These are phyloP conservation scores for Drosophila meridionalis DNA, from an alignment of 2,888 invertebrate species.

Conservation along the genomic window DNA sequence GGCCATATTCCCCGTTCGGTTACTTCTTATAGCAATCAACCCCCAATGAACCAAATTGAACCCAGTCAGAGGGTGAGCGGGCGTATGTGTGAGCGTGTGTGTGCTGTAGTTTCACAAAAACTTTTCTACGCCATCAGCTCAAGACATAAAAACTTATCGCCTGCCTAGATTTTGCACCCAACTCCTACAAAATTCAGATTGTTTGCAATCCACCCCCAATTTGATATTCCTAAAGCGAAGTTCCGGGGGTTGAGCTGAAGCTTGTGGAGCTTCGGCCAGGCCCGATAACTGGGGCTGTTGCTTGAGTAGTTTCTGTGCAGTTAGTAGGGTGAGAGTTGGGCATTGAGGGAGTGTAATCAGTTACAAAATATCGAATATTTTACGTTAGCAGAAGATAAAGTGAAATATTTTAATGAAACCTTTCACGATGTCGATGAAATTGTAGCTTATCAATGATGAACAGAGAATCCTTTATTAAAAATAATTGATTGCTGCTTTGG, in stretches of 20 bases:
- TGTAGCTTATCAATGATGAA: neutral
- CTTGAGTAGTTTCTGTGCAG: constrained; percentile 48
- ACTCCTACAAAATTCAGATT: constrained; percentile 25
- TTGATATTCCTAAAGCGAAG: constrained; percentile 20
- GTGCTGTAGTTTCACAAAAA: constrained; percentile 60
- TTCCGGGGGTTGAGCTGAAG: constrained; percentile 36
- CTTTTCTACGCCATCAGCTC: constrained; percentile 81
- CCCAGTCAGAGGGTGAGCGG: constrained; percentile 26
- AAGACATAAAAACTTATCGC: constrained; percentile 81
- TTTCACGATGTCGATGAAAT: neutral
- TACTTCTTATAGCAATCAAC: constrained; percentile 50
- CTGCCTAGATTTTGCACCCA: constrained; percentile 43
- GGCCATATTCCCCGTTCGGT: constrained; percentile 63
- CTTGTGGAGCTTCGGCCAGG: constrained; percentile 5
- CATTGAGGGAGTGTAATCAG: neutral
- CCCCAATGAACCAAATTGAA: constrained; percentile 41
- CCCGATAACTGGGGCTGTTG: constrained; percentile 27
- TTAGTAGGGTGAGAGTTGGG: constrained; percentile 22
- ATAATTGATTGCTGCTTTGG: neutral
- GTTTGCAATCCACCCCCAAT: constrained; percentile 64
- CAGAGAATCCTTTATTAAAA: neutral
- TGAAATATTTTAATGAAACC: constrained; percentile 9
- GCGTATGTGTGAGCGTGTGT: constrained; percentile 13
- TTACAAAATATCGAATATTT: constrained; percentile 24
- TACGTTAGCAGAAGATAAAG: neutral